Conservation (phyloP, 1,140 invertebrate species). For the Rhyacophila brunnea region DNA sequence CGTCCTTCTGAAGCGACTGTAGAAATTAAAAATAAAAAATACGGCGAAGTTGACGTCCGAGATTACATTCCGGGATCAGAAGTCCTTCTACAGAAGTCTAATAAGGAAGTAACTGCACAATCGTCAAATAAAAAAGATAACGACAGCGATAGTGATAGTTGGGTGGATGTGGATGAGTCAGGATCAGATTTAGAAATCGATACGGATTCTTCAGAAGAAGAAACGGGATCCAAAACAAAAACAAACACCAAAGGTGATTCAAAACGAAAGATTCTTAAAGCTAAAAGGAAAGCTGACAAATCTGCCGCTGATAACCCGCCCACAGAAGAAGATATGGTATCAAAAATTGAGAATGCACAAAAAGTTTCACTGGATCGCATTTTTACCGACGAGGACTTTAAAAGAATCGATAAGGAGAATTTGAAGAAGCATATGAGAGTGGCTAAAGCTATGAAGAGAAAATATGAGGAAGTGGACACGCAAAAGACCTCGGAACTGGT, state of each 20-base stretch:
- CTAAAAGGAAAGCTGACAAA: slow-evolving; percentile 44
- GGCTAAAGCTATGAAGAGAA: slow-evolving; percentile 65
- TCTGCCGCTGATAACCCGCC: slow-evolving; percentile 40
- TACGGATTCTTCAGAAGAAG: slow-evolving; percentile 45
- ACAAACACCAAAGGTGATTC: slow-evolving; percentile 29
- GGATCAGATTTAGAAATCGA: slow-evolving; percentile 60
- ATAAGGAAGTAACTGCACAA: slow-evolving; percentile 38
- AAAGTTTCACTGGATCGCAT: slow-evolving; percentile 76
- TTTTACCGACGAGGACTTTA: slow-evolving; percentile 94
- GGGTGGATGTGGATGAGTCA: slow-evolving; percentile 75
- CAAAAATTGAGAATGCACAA: slow-evolving; percentile 66
- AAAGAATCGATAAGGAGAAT: slow-evolving; percentile 79
- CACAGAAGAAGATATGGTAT: slow-evolving; percentile 46
- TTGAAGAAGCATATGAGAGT: slow-evolving; percentile 77
- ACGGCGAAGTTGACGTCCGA: slow-evolving; percentile 77
- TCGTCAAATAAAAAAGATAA: slow-evolving; percentile 37
- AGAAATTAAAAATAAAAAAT: slow-evolving; percentile 70
- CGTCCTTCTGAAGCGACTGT: slow-evolving; percentile 79
- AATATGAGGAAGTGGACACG: slow-evolving; percentile 47
- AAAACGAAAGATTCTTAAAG: slow-evolving; percentile 40
- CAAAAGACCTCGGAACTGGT: slow-evolving; percentile 73
- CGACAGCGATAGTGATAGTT: slow-evolving; percentile 56
- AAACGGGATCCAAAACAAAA: slow-evolving; percentile 41
- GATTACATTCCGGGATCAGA: slow-evolving; percentile 87
- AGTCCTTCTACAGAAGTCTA: slow-evolving; percentile 66